These are phyloP conservation scores for Eulithis testata DNA, from an alignment of 2,888 invertebrate species.

Conservation along the genomic window DNA sequence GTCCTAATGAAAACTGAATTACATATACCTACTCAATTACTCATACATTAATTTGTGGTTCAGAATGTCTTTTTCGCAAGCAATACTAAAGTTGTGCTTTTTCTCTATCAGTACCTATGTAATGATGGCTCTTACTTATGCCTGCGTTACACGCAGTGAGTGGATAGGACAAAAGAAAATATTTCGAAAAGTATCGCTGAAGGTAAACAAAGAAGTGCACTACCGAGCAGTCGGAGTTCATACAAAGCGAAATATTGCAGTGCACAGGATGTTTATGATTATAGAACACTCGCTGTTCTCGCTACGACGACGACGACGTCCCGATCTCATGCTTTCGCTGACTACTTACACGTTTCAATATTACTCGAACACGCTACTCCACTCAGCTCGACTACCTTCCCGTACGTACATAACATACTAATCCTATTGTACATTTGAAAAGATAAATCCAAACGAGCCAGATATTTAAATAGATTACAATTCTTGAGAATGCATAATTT, in stretches of 20 bases:
- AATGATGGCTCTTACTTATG: conserved; percentile 45
- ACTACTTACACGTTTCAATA: conserved; percentile 59
- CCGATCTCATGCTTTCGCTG: conserved; percentile 68
- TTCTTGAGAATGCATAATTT: conserved; percentile 52
- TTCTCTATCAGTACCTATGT: conserved; percentile 36
- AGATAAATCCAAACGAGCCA: conserved; percentile 36
- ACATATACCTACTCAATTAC: too few species aligned
- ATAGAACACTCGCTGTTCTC: conserved; percentile 71
- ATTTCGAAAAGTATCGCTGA: conserved; percentile 79
- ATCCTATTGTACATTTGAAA: conserved; percentile 23
- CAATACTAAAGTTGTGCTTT: conserved; percentile 35
- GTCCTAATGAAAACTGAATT: too few species aligned
- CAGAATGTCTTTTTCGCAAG: conserved; percentile 34
- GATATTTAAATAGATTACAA: conserved; percentile 41
- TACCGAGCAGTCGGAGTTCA: conserved; percentile 69
- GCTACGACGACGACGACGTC: conserved; percentile 46
- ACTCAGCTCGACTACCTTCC: conserved; percentile 14
- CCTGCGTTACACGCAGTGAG: conserved; percentile 67
- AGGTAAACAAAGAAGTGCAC: conserved; percentile 77
- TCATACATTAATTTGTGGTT: conserved; percentile 33
- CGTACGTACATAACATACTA: conserved; percentile 4
- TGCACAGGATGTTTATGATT: conserved; percentile 79
- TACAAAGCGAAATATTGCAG: conserved; percentile 79
- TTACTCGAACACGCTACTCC: conserved; percentile 40
- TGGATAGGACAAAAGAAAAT: conserved; percentile 79